A percentile compares a stretch with the other conserved stretches of the same genome.
Conservation (phyloP, 2,113 vertebrate genomes). For the Spea multiplicata region DNA sequence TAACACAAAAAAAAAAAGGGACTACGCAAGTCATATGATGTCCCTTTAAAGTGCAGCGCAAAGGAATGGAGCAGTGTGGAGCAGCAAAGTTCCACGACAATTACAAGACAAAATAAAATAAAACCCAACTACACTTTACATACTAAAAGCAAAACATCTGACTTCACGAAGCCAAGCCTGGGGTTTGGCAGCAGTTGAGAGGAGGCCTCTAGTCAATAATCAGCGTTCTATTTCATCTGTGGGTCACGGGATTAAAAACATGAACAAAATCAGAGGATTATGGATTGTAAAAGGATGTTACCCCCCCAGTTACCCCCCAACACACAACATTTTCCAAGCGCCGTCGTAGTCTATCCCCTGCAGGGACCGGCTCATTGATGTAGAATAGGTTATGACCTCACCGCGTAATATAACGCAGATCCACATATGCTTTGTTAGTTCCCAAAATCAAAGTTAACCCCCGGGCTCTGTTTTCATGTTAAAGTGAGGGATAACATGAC, state of each 20-base stretch:
- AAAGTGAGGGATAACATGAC: no score
- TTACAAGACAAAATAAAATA: no score
- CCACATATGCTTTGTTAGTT: background rate
- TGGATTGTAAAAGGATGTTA: slow-evolving; percentile 8
- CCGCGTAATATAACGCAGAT: background rate
- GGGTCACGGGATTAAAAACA: slow-evolving; percentile 18
- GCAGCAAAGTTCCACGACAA: no score
- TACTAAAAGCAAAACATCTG: background rate
- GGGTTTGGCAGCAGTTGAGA: slow-evolving; percentile 16
- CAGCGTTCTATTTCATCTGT: background rate
- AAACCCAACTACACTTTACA: background rate
- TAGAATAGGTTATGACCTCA: background rate
- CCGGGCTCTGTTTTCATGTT: background rate
- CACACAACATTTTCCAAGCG: background rate
- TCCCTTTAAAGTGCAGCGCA: no score
- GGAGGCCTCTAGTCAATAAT: background rate
- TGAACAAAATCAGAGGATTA: background rate
- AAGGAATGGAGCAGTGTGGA: no score
- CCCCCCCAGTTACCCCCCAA: background rate
- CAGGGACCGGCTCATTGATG: background rate
- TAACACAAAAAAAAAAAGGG: no score
- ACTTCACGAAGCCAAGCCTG: background rate
- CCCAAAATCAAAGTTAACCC: background rate
- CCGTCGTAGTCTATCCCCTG: background rate
- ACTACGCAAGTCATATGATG: no score